Percentiles rank a stretch among this genome's conserved stretches.
These are phyloP conservation scores for Nibea albiflora DNA, from an alignment of 2,113 vertebrate genomes.

Conservation along the genomic window DNA sequence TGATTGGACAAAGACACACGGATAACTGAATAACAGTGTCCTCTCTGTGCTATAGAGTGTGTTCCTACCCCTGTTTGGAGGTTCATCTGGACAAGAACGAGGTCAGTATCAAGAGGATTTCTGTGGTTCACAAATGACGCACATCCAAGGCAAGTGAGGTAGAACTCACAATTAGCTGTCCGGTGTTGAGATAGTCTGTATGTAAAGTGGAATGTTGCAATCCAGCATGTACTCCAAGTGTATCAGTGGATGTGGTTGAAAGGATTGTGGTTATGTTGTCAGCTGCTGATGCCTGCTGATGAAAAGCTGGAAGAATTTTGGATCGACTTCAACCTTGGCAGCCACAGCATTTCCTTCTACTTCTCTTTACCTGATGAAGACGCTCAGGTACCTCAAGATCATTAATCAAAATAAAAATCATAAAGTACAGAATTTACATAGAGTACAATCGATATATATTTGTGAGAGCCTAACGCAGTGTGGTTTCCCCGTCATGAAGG, in stretches of 20 bases:
- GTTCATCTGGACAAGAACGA: slow-evolving; percentile 81
- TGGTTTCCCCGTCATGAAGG: slow-evolving; percentile 73
- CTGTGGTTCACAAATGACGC: background rate
- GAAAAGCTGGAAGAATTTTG: slow-evolving; percentile 96
- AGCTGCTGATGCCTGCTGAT: slow-evolving; percentile 93
- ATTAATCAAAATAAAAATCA: background rate
- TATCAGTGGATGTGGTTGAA: slow-evolving; percentile 3
- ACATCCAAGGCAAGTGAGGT: background rate
- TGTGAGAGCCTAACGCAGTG: background rate
- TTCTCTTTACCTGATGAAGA: slow-evolving; percentile 85
- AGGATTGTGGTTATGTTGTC: slow-evolving; percentile 51
- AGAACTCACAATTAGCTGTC: background rate
- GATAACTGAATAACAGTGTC: slow-evolving; percentile 14
- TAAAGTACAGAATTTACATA: background rate
- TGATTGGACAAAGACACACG: background rate
- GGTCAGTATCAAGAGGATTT: slow-evolving; percentile 68
- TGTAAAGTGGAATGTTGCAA: background rate
- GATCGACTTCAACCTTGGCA: slow-evolving; percentile 96
- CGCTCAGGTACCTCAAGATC: slow-evolving; percentile 65
- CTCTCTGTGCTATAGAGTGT: slow-evolving; percentile 74
- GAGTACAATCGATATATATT: background rate
- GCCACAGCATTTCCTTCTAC: slow-evolving; percentile 94
- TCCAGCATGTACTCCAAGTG: background rate
- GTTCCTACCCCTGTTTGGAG: slow-evolving; percentile 84
- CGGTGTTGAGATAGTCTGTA: background rate